phyloP scores from a whole-genome alignment of 1,140 invertebrate species.

The Acromyrmex echinatior region DNA sequence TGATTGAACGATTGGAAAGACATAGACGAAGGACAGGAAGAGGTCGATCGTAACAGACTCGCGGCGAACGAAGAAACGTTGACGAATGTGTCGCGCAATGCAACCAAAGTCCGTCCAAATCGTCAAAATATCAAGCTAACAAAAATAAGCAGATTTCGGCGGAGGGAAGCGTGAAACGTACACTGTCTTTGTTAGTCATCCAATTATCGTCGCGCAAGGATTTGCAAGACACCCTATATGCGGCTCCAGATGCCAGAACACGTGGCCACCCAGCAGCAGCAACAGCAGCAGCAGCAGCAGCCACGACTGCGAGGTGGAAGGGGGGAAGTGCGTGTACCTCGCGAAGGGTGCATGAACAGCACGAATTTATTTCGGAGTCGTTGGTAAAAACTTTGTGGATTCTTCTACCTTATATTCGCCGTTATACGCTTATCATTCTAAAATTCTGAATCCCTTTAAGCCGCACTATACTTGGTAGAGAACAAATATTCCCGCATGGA shows the following conservation, averaged over 20 bases:
- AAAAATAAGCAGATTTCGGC: not conserved
- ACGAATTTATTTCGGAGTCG: conserved; percentile 30
- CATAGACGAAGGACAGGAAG: conserved; percentile 15
- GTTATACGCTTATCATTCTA: not conserved
- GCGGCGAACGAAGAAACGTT: conserved; percentile 21
- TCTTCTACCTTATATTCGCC: conserved; percentile 7
- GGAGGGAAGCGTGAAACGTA: not conserved
- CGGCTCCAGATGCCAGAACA: conserved; percentile 64
- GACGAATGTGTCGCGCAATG: conserved; percentile 8
- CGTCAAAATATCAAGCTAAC: not conserved
- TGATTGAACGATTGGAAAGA: not conserved
- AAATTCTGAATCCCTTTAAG: conserved; percentile 14
- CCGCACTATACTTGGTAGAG: not conserved
- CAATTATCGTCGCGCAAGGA: not conserved
- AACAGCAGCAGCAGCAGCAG: not conserved
- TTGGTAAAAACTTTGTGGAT: not conserved
- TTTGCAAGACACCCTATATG: conserved; percentile 55
- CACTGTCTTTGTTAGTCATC: too few species aligned
- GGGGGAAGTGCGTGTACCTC: not conserved
- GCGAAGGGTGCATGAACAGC: conserved; percentile 36
- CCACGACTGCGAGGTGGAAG: not conserved
- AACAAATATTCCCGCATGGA: conserved; percentile 16
- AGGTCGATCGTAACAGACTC: conserved; percentile 5
- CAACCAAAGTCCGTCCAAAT: not conserved
- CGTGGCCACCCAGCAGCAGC: conserved; percentile 56